These are phyloP conservation scores for Aporophyla nigra DNA, from an alignment of 2,888 invertebrate species.

Conservation along the genomic window DNA sequence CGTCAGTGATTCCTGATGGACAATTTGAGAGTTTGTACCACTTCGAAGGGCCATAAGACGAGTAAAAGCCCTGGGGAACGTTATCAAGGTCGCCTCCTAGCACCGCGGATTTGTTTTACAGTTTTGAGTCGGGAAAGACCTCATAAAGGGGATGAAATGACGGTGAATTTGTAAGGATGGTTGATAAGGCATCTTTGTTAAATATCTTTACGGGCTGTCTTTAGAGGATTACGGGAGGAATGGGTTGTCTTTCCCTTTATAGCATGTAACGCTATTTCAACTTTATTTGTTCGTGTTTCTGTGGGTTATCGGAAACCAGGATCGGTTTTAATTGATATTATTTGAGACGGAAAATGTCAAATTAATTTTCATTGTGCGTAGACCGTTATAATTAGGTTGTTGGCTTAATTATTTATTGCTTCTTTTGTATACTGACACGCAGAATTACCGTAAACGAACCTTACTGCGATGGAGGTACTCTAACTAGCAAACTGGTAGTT, in stretches of 20 bases:
- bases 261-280: conserved; percentile 39
- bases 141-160: conserved; percentile 69
- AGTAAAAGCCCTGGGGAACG: conserved; percentile 68
- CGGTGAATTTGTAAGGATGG: conserved; percentile 68
- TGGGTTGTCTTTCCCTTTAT: conserved; percentile 60
- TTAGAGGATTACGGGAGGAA: conserved; percentile 58
- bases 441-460: conserved; percentile 25
- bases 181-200: conserved; percentile 69
- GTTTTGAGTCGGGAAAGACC: conserved; percentile 68
- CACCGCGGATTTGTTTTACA: conserved; percentile 77
- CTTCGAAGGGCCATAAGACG: conserved; percentile 71
- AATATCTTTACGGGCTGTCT: conserved; percentile 68
- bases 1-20: conserved; percentile 89
- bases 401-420: conserved; percentile 40
- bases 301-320: conserved; percentile 45
- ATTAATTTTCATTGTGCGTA: conserved; percentile 49
- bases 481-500: conserved; percentile 4
- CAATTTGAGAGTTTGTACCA: conserved; percentile 87
- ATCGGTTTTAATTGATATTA: conserved; percentile 58
- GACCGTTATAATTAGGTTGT: conserved; percentile 48
- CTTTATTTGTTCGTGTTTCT: conserved; percentile 55
- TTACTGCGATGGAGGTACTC: background rate
- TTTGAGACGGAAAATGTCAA: conserved; percentile 49
- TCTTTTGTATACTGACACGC: conserved; percentile 16
- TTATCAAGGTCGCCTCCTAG: conserved; percentile 70